Conservation (phyloP, 2,113 vertebrate genomes). For the Atractosteus spatula region DNA sequence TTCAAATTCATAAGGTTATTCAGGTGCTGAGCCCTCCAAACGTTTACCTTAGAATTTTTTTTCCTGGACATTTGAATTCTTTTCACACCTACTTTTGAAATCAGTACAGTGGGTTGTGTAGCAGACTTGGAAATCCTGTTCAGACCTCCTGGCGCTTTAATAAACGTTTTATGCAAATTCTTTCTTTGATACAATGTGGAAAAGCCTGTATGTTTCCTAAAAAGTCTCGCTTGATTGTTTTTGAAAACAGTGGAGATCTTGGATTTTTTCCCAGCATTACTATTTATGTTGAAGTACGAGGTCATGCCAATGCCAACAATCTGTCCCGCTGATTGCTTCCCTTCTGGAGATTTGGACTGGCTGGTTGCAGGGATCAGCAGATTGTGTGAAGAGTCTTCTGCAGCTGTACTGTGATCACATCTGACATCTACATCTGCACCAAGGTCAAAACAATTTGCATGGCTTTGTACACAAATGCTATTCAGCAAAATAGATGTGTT, state of each 20-base stretch:
- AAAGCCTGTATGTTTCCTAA: background rate
- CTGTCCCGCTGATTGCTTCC: background rate
- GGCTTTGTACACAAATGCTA: no score
- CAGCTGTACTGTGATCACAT: background rate
- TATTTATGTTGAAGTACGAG: no score
- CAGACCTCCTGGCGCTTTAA: background rate
- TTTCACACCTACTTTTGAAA: background rate
- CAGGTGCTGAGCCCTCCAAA: background rate
- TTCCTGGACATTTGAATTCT: background rate
- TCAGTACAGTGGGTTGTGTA: background rate
- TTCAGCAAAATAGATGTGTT: no score
- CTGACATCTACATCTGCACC: no score
- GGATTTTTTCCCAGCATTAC: no score
- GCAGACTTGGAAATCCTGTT: no score
- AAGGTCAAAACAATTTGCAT: no score
- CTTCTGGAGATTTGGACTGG: background rate
- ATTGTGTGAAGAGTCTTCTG: conserved; percentile 20
- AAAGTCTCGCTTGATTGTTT: background rate
- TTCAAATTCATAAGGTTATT: no score
- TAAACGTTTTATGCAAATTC: background rate
- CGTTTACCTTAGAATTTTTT: background rate
- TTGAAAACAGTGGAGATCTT: no score
- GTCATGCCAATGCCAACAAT: background rate
- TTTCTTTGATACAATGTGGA: background rate
- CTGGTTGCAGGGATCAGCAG: background rate